phyloP scores from a whole-genome alignment of 2,888 invertebrate species.

The Hirtodrosophila histrioides region DNA sequence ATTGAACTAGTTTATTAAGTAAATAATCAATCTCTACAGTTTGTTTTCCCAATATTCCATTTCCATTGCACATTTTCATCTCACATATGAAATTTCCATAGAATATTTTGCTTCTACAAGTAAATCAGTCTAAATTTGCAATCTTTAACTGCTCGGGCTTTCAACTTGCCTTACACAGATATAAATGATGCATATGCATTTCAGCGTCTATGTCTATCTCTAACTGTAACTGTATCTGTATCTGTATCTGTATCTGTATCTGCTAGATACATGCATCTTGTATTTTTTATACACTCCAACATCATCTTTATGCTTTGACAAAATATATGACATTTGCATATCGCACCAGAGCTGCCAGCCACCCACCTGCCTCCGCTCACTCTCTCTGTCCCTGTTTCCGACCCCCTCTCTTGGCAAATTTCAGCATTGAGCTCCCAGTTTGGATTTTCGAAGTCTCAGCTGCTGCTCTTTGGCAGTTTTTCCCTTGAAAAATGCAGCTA shows the following conservation, averaged over 20 bases:
- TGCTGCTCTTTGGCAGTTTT: slow-evolving; percentile 49
- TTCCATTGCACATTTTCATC: slow-evolving; percentile 1
- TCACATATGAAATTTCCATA: slow-evolving; percentile 6
- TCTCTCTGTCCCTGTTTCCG: too few species aligned
- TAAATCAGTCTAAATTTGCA: slow-evolving; percentile 36
- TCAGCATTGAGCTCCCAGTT: slow-evolving; percentile 32
- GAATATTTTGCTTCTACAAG: slow-evolving; percentile 25
- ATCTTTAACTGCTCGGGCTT: slow-evolving; percentile 34
- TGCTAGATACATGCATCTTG: slow-evolving; percentile 65
- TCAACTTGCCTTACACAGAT: slow-evolving; percentile 22
- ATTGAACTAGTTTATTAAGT: too few species aligned
- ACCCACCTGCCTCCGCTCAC: slow-evolving; percentile 5
- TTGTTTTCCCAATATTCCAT: not conserved
- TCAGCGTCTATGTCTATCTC: slow-evolving; percentile 34
- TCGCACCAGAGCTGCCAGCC: slow-evolving; percentile 36
- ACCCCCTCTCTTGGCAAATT: slow-evolving; percentile 27
- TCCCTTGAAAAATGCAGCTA: slow-evolving; percentile 70
- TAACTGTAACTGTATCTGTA: slow-evolving; percentile 21
- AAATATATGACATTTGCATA: slow-evolving; percentile 75
- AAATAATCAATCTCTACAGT: slow-evolving; percentile 2
- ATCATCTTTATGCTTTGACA: slow-evolving; percentile 77
- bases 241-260: slow-evolving; percentile 37
- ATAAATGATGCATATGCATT: slow-evolving; percentile 71
- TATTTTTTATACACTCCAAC: slow-evolving; percentile 71
- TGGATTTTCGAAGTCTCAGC: slow-evolving; percentile 20